Evolutionary conservation across 2,113 vertebrate genomes (phyloP).

Genomic region (Tragelaphus strepsiceros): DNA sequence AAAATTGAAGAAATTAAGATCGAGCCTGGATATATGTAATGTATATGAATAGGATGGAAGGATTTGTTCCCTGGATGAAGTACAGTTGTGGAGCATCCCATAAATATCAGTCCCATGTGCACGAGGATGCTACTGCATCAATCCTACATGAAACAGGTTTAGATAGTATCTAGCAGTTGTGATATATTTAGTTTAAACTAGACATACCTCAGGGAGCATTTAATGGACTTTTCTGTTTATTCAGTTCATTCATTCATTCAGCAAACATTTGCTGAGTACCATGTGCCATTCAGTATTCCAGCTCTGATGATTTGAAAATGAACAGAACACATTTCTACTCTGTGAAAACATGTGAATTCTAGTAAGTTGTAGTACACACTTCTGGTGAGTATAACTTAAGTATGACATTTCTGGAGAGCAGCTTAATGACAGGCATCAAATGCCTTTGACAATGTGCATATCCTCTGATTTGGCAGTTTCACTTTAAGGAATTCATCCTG

Average conservation of each 20-base stretch:
- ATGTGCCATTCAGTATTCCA: background rate
- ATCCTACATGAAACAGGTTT: background rate
- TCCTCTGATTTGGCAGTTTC: background rate
- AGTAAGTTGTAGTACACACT: background rate
- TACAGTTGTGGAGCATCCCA: background rate
- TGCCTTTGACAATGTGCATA: background rate
- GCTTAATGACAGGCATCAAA: background rate
- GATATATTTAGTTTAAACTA: background rate
- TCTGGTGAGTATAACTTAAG: background rate
- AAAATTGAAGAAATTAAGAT: background rate
- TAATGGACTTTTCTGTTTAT: background rate
- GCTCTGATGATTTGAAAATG: background rate
- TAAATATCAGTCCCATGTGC: background rate
- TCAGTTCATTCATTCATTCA: background rate
- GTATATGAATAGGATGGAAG: background rate
- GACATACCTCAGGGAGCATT: background rate
- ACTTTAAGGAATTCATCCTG: background rate
- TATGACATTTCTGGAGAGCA: background rate
- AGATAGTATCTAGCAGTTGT: background rate
- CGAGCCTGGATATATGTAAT: background rate
- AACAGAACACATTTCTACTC: background rate
- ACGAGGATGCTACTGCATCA: background rate
- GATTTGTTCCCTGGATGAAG: background rate
- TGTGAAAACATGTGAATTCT: background rate
- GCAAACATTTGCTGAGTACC: background rate